Conservation (phyloP, 2,797 vertebrate genomes). For the Rachycentron canadum region DNA sequence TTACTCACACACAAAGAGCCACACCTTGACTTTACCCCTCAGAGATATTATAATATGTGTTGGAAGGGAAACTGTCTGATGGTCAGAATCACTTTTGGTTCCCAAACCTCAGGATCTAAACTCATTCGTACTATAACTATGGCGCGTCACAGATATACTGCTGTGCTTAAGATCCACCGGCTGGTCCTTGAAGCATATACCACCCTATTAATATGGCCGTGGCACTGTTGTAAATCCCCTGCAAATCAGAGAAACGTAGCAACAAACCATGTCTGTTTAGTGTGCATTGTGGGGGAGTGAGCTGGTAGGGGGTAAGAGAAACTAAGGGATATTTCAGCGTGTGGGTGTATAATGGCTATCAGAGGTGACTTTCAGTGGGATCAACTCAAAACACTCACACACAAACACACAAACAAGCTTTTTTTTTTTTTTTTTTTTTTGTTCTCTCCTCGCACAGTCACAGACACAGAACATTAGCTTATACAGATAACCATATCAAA, state of each 20-base stretch:
- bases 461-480: slow-evolving; percentile 71
- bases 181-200: slow-evolving; percentile 60
- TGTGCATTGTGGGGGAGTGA: slow-evolving; percentile 75
- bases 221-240: slow-evolving; percentile 65
- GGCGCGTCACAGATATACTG: slow-evolving; percentile 50
- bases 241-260: slow-evolving; percentile 73
- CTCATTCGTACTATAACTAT: slow-evolving; percentile 18
- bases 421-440: slow-evolving; percentile 35
- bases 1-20: slow-evolving; percentile 29
- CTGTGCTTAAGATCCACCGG: slow-evolving; percentile 66
- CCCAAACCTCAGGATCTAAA: slow-evolving; percentile 40
- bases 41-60: slow-evolving; percentile 3
- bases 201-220: slow-evolving; percentile 60
- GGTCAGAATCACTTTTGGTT: slow-evolving; percentile 57
- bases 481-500: slow-evolving; percentile 61
- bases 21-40: slow-evolving; percentile 27
- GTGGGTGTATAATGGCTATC: slow-evolving; percentile 83
- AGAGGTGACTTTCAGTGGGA: slow-evolving; percentile 84
- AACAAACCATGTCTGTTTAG: slow-evolving; percentile 69
- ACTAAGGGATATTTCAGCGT: slow-evolving; percentile 75
- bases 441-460: slow-evolving; percentile 33
- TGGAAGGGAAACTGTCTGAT: slow-evolving; percentile 35
- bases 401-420: slow-evolving; percentile 75
- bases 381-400: slow-evolving; percentile 72
- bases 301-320: slow-evolving; percentile 76